Evolutionary conservation across 2,797 vertebrate genomes (phyloP), one percentile per base, ranked within the genome.

Genomic region (Gouania willdenowi): DNA sequence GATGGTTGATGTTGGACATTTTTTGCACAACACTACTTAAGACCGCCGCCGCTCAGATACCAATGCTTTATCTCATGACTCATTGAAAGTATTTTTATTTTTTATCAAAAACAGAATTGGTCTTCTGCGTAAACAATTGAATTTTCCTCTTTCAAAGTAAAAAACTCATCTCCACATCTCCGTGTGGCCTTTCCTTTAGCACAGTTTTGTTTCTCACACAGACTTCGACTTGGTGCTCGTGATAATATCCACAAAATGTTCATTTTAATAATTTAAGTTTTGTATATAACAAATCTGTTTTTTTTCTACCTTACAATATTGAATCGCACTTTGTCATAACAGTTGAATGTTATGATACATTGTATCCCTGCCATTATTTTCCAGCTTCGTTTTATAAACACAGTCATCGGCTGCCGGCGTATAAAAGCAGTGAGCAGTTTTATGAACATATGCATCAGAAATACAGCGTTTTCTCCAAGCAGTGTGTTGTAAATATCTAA

Each of bases 251-350:
- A 66, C 74, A 79, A 69, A 73, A 71, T 69, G 75, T 87, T 86
- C 65, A 72, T 85, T 84, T 79, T 42, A 82, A 72, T 86, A 85
- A 87, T 79, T 87, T 86, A 86, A 82, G 55, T 69, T 78, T 44
- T 90, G 87, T 91, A 89, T 87, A 88, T 89, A 85, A n/a, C 68
- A 53, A 70, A 71, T 80, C 30, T 33, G 28, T 45, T 45, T 54
- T 63, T 81, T 77, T 79, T 70, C 60, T 55, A 79, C 56, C 69
- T 72, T 62, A 69, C 71, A 77, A 81, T 83, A 81, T 85, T 85
- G 72, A 89, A 85, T 87, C 74, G 87, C 88, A 90, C 89, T 90
- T 91, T 87, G 81, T 88, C 78, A 75, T 80, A 84, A 87, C 71
- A n/a, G n/a, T n/a, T n/a, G 74, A 80, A 47, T 71, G 81, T 75